A percentile compares a stretch with the other conserved stretches of the same genome.
phyloP scores from a whole-genome alignment of 2,888 invertebrate species.

The Hypena proboscidalis region DNA sequence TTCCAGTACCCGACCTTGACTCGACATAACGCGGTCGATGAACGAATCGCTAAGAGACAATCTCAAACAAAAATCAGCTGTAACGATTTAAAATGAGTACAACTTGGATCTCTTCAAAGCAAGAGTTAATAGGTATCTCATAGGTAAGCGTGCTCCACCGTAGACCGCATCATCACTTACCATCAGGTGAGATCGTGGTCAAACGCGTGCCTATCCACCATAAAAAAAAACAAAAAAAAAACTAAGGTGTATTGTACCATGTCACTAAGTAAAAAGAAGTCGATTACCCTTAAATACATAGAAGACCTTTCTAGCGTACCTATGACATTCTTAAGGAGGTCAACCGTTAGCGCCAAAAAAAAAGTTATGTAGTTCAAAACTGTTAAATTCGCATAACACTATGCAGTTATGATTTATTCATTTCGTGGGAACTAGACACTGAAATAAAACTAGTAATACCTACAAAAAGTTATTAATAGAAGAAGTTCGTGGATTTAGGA shows the following conservation, averaged over 20 bases:
- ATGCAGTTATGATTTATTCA: constrained; percentile 27
- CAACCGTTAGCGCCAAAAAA: constrained; percentile 50
- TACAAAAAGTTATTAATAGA: neutral
- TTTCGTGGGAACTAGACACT: constrained; percentile 28
- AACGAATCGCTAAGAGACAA: constrained; percentile 23
- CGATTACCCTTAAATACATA: too few species aligned
- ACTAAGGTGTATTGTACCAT: constrained; percentile 18
- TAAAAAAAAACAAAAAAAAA: too few species aligned
- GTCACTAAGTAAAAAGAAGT: neutral
- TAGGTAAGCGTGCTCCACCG: too few species aligned
- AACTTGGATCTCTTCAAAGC: too few species aligned
- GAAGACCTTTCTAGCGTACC: too few species aligned
- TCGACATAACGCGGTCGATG: constrained; percentile 34
- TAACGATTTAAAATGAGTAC: too few species aligned
- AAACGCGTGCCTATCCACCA: too few species aligned
- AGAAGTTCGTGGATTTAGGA: too few species aligned
- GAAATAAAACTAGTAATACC: neutral
- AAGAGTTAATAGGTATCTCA: too few species aligned
- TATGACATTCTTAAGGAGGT: constrained; percentile 34
- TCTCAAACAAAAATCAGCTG: constrained; percentile 16
- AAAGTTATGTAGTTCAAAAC: constrained; percentile 33
- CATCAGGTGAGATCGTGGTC: too few species aligned
- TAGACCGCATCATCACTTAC: too few species aligned
- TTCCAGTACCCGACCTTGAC: constrained; percentile 41
- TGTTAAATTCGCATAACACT: constrained; percentile 35